phyloP scores from a whole-genome alignment of 2,797 vertebrate genomes.

The Muscicapa comitata region DNA sequence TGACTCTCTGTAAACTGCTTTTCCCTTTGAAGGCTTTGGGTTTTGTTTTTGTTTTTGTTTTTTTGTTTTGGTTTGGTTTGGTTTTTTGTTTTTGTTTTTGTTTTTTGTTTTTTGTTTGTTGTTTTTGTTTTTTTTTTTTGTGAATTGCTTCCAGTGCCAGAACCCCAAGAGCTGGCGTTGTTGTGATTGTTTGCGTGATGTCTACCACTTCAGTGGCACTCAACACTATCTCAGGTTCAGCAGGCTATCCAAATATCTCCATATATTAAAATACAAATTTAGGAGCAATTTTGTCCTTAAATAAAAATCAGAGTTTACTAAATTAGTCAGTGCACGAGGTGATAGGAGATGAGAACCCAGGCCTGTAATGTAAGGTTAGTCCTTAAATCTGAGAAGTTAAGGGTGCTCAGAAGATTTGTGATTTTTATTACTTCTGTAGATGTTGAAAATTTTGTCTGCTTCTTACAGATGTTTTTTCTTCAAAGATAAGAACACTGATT shows the following conservation, averaged over 20 bases:
- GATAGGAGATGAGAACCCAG: neutral
- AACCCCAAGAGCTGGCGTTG: accelerated
- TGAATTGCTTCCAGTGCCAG: neutral
- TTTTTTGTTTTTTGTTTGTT: too few relatives aligned
- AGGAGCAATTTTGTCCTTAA: neutral
- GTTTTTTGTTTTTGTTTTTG: too few relatives aligned
- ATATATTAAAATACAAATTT: neutral
- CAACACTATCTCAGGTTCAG: neutral
- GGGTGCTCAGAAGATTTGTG: neutral
- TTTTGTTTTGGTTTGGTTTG: too few relatives aligned
- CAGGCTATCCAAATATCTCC: neutral
- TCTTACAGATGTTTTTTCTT: neutral
- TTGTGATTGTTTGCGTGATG: neutral
- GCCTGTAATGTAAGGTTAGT: neutral
- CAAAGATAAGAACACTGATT: neutral
- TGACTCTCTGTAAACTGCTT: neutral
- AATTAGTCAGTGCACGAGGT: neutral
- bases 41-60: too few relatives aligned
- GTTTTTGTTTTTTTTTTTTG: too few relatives aligned
- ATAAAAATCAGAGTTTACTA: neutral
- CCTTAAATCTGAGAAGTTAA: neutral
- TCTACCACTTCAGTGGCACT: neutral
- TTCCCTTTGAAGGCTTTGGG: neutral
- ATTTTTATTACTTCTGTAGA: neutral
- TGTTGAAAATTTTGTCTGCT: neutral